These are phyloP conservation scores for Diadema setosum DNA, from an alignment of 35 echinoderm and acorn worm species.

Conservation along the genomic window DNA sequence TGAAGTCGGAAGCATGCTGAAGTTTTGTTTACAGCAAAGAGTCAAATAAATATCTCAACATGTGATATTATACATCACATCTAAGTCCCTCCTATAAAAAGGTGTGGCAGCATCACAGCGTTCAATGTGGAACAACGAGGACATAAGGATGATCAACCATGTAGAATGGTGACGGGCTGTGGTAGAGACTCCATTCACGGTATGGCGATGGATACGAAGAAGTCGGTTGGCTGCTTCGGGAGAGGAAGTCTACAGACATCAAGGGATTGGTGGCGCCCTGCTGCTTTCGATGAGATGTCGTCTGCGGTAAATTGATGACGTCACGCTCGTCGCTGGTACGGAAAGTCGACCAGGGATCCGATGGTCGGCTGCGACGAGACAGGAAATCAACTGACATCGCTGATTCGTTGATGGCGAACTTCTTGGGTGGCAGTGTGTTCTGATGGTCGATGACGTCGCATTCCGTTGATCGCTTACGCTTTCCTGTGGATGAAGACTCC, in stretches of 20 bases:
- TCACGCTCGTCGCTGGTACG: not conserved
- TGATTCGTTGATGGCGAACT: not conserved
- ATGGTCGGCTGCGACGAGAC: not conserved
- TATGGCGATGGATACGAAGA: not conserved
- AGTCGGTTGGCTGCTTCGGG: not conserved
- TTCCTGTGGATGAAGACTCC: not conserved
- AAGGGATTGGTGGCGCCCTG: not conserved
- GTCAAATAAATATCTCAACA: no score
- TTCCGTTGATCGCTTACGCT: not conserved
- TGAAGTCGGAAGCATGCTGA: no score
- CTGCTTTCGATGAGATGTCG: not conserved
- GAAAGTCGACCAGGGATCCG: not conserved
- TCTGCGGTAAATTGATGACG: not conserved
- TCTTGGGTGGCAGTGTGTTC: not conserved
- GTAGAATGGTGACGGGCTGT: not conserved
- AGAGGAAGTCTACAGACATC: not conserved
- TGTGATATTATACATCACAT: no score
- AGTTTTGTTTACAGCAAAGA: no score
- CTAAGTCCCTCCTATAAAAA: no score
- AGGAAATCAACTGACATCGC: not conserved
- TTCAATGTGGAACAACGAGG: no score
- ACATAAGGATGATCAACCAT: not conserved
- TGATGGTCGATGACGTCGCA: not conserved
- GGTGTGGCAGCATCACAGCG: no score
- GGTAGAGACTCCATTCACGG: not conserved